A percentile compares a stretch with the other conserved stretches of the same genome.
Conservation (phyloP, 2,888 invertebrate genomes). For the Nebria salina region DNA sequence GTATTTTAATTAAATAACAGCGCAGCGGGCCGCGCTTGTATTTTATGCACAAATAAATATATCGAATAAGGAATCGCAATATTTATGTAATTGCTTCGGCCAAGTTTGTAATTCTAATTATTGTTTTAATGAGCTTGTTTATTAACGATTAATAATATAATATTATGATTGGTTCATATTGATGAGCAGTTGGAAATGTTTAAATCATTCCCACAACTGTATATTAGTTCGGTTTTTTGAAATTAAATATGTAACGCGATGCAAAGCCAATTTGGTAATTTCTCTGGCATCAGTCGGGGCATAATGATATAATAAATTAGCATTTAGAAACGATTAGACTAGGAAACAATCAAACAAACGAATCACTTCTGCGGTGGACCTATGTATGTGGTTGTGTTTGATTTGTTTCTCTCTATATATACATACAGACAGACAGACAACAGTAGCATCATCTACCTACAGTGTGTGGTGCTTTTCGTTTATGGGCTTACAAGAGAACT, state of each 20-base stretch:
- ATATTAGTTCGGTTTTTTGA: no score
- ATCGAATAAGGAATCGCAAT: background rate
- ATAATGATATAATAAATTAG: conserved; percentile 12
- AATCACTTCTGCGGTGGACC: conserved; percentile 3
- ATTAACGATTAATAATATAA: background rate
- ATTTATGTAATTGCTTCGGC: background rate
- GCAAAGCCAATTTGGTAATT: background rate
- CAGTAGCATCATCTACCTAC: background rate
- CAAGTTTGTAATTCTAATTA: background rate
- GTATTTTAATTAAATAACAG: conserved; percentile 15
- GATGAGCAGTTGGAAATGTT: no score
- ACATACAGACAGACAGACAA: background rate
- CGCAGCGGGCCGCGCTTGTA: background rate
- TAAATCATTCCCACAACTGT: no score
- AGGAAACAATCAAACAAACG: conserved; percentile 18
- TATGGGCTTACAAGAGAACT: background rate
- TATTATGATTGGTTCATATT: background rate
- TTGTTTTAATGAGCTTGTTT: background rate
- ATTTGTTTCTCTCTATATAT: background rate
- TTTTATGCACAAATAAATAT: background rate
- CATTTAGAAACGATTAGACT: conserved; percentile 18
- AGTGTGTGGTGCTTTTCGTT: background rate
- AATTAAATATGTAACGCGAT: background rate
- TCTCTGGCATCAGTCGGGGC: background rate
- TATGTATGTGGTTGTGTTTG: background rate